phyloP scores from a whole-genome alignment of 2,797 vertebrate species.

The Semaprochilodus insignis region DNA sequence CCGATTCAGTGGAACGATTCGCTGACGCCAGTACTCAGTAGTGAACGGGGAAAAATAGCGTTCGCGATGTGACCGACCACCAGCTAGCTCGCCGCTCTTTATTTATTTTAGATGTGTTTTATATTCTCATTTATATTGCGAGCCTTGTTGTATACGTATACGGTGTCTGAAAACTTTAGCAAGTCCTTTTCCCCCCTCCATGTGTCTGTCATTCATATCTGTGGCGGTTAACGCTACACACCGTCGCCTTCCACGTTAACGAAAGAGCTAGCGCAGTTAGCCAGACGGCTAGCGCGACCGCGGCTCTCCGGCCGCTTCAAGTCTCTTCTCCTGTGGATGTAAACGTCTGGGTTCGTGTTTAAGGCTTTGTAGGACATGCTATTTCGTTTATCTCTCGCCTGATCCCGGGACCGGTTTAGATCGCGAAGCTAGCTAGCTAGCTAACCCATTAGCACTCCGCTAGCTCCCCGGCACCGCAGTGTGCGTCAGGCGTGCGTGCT shows the following conservation, averaged over 20 bases:
- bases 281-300: constrained; percentile 58
- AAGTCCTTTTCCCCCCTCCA: background rate
- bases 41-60: no score
- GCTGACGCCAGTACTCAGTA: background rate
- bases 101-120: background rate
- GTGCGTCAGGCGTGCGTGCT: constrained; percentile 20
- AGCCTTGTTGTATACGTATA: background rate
- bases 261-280: constrained; percentile 57
- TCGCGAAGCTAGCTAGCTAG: background rate
- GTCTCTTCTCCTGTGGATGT: background rate
- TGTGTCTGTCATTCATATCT: constrained; percentile 44
- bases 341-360: background rate
- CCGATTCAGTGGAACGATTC: background rate
- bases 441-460: no score
- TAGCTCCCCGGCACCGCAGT: constrained; percentile 14
- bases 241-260: constrained; percentile 12
- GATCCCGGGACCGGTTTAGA: background rate
- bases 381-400: background rate
- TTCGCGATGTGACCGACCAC: background rate
- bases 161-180: background rate
- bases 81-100: background rate
- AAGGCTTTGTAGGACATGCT: background rate
- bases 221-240: background rate
- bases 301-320: background rate
- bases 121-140: no score